These are phyloP conservation scores for Sarcophaga rosellei DNA, from an alignment of 2,888 invertebrate species.

Conservation along the genomic window DNA sequence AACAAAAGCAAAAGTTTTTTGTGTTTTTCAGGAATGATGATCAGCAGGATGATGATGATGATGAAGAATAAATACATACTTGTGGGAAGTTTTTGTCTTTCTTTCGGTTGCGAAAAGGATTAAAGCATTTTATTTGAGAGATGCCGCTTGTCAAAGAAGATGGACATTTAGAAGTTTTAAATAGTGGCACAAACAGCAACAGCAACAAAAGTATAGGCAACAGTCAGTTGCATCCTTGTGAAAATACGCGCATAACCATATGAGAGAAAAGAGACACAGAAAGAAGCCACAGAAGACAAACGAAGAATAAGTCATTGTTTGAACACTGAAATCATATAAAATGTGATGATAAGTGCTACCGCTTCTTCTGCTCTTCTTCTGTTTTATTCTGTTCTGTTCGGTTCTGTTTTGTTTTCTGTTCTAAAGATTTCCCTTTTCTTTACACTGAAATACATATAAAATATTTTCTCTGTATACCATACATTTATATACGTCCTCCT, in stretches of 20 bases:
- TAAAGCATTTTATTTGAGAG: conserved; percentile 66
- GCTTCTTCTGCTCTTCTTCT: conserved; percentile 30
- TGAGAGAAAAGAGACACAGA: conserved; percentile 26
- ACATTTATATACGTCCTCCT: neutral
- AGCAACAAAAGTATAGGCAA: conserved; percentile 24
- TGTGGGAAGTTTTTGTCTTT: conserved; percentile 65
- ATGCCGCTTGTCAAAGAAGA: conserved; percentile 68
- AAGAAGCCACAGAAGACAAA: conserved; percentile 1
- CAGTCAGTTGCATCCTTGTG: conserved; percentile 43
- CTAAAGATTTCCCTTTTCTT: neutral
- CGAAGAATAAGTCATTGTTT: conserved; percentile 63
- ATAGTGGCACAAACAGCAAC: conserved; percentile 55
- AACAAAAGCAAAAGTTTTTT: conserved; percentile 64
- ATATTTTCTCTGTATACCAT: conserved; percentile 2
- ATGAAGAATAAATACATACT: conserved; percentile 29
- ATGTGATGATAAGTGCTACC: conserved; percentile 61
- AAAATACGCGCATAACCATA: conserved; percentile 19
- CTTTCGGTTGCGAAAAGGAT: conserved; percentile 50
- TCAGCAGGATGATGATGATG: neutral
- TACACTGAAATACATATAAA: conserved; percentile 13
- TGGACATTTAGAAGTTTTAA: conserved; percentile 68
- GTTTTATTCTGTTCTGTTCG: neutral
- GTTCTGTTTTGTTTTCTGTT: neutral
- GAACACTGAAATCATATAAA: conserved; percentile 61
- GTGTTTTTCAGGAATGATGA: conserved; percentile 13